These are phyloP conservation scores for Drepana arcuata DNA, from an alignment of 1,140 invertebrate species.

Conservation along the genomic window DNA sequence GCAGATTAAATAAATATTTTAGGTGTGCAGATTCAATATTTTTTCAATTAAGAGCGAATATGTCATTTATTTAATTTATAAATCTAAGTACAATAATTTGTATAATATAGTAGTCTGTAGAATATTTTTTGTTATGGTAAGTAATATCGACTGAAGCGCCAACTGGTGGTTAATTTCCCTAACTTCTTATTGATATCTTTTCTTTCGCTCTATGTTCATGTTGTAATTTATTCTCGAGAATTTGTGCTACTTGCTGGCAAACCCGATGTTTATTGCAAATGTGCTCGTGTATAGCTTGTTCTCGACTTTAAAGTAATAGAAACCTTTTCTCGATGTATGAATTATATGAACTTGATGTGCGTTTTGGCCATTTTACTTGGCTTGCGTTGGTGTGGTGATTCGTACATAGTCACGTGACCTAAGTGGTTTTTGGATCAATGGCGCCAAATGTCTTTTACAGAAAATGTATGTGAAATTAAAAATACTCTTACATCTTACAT, in stretches of 20 bases:
- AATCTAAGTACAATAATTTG: no score
- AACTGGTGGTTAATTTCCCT: slow-evolving; percentile 46
- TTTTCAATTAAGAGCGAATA: no score
- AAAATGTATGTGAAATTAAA: slow-evolving; percentile 62
- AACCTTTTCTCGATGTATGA: slow-evolving; percentile 51
- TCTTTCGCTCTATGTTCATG: slow-evolving; percentile 60
- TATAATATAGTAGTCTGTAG: no score
- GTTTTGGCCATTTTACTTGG: slow-evolving; percentile 70
- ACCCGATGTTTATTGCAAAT: slow-evolving; percentile 46
- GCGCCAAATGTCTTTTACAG: slow-evolving; percentile 68
- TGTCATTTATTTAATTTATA: no score
- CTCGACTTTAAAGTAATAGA: slow-evolving; percentile 26
- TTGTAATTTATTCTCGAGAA: slow-evolving; percentile 53
- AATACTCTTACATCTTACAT: no score
- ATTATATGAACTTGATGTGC: slow-evolving; percentile 68
- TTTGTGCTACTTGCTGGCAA: slow-evolving; percentile 50
- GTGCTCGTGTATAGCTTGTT: slow-evolving; percentile 49
- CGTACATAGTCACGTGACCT: slow-evolving; percentile 71
- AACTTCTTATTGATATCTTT: slow-evolving; percentile 71
- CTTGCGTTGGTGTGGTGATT: slow-evolving; percentile 71
- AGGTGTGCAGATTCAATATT: no score
- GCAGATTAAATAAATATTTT: no score
- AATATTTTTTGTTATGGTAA: no score
- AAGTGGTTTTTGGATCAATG: slow-evolving; percentile 70
- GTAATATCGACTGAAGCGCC: no score